These are phyloP conservation scores for Pecten maximus DNA, from an alignment of 2,888 invertebrate species.

Conservation along the genomic window DNA sequence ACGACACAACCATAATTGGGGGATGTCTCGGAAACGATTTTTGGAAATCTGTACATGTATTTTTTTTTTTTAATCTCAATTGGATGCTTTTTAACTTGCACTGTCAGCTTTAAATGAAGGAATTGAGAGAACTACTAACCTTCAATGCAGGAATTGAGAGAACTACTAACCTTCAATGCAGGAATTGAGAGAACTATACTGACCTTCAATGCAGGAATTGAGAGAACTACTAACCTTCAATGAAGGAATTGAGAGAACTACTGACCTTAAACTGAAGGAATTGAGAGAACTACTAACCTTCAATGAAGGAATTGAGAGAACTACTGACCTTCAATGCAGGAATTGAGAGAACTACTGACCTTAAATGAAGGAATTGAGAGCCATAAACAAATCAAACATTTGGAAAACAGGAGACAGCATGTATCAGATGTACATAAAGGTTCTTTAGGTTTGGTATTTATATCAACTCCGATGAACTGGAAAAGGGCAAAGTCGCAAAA, in stretches of 20 bases:
- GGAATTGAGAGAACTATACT: no score
- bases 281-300: background rate
- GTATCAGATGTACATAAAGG: no score
- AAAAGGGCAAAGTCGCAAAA: no score
- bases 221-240: background rate
- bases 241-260: background rate
- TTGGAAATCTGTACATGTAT: no score
- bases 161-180: background rate
- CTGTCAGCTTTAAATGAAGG: no score
- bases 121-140: no score
- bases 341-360: background rate
- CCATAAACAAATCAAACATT: background rate
- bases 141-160: background rate
- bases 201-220: background rate
- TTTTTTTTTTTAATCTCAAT: no score
- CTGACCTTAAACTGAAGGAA: background rate
- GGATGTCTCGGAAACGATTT: no score
- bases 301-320: background rate
- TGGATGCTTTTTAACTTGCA: no score
- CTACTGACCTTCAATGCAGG: background rate
- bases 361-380: background rate
- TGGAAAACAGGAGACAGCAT: background rate
- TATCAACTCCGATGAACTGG: no score
- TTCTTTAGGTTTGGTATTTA: no score
- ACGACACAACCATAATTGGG: no score